phyloP scores from a whole-genome alignment of 2,113 vertebrate species.

The Megalops atlanticus region DNA sequence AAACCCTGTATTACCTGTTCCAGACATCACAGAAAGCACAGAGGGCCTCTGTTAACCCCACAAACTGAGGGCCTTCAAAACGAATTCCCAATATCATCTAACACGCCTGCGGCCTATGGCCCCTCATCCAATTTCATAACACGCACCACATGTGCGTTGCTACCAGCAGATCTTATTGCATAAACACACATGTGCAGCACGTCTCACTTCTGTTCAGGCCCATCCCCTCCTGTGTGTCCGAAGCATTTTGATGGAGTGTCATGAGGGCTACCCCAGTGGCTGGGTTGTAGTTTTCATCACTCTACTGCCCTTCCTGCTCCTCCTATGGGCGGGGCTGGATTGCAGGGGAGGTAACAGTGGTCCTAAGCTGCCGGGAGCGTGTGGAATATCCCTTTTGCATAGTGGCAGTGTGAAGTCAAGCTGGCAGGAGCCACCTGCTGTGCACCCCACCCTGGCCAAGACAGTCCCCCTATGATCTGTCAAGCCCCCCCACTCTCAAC shows the following conservation, averaged over 20 bases:
- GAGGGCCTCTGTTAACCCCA: too few relatives aligned
- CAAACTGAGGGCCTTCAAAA: background rate
- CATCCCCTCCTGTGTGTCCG: too few relatives aligned
- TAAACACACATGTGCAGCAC: background rate
- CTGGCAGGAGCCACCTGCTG: conserved; percentile 22
- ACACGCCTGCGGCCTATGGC: background rate
- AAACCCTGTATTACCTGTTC: too few relatives aligned
- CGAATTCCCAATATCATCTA: background rate
- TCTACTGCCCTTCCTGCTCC: background rate
- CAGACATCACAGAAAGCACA: too few relatives aligned
- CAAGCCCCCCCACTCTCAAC: too few relatives aligned
- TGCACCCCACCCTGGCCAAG: background rate
- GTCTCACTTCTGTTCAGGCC: background rate
- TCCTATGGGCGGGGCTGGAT: background rate
- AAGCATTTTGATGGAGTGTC: too few relatives aligned
- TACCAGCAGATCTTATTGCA: background rate
- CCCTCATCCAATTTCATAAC: background rate
- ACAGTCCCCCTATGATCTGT: too few relatives aligned
- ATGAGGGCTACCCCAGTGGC: too few relatives aligned
- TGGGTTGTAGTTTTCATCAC: too few relatives aligned
- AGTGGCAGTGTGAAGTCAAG: conserved; percentile 16
- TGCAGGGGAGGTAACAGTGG: background rate
- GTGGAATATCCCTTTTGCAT: background rate
- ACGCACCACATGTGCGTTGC: background rate
- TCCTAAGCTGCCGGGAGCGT: background rate